Evolutionary conservation across 2,888 invertebrate genomes (phyloP).

Genomic region (Melipona bicolor): DNA sequence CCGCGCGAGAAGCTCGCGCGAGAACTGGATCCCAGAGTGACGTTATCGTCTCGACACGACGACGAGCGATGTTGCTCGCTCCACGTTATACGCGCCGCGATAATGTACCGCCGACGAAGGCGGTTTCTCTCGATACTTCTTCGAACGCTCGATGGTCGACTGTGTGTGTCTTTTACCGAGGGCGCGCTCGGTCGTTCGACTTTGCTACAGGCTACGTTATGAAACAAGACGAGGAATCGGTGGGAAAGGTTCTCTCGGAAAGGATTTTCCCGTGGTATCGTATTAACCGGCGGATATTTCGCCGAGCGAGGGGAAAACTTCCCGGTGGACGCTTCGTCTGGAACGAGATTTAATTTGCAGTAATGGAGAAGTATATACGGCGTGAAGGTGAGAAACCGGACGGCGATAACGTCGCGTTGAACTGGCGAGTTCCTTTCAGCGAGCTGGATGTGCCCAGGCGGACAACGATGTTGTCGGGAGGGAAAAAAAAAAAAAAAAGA

Average conservation of each 20-base stretch:
- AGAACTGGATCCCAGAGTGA: not conserved
- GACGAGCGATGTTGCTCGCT: not conserved
- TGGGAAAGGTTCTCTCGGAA: too few relatives aligned
- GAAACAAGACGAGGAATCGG: too few relatives aligned
- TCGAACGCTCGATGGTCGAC: too few relatives aligned
- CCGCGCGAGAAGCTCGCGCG: not conserved
- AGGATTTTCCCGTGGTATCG: not conserved
- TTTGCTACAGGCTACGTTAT: too few relatives aligned
- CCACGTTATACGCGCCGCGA: not conserved
- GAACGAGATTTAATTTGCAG: slow-evolving; percentile 30
- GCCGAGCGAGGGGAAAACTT: not conserved
- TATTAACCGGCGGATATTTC: not conserved
- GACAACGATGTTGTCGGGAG: not conserved
- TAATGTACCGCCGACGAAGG: slow-evolving; percentile 3
- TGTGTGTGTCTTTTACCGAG: too few relatives aligned
- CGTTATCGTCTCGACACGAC: slow-evolving; percentile 15
- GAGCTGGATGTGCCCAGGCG: too few relatives aligned
- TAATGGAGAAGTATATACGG: slow-evolving; percentile 24
- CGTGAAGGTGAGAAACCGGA: slow-evolving; percentile 10
- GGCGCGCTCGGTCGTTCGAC: too few relatives aligned
- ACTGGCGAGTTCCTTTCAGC: not conserved
- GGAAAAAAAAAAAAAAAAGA: not conserved
- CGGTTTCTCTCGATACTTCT: not conserved
- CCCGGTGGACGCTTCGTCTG: not conserved
- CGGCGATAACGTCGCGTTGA: not conserved